Evolutionary conservation across 2,888 invertebrate genomes (phyloP), one percentile per base, ranked within the genome.

Genomic region (Calameuta filiformis): DNA sequence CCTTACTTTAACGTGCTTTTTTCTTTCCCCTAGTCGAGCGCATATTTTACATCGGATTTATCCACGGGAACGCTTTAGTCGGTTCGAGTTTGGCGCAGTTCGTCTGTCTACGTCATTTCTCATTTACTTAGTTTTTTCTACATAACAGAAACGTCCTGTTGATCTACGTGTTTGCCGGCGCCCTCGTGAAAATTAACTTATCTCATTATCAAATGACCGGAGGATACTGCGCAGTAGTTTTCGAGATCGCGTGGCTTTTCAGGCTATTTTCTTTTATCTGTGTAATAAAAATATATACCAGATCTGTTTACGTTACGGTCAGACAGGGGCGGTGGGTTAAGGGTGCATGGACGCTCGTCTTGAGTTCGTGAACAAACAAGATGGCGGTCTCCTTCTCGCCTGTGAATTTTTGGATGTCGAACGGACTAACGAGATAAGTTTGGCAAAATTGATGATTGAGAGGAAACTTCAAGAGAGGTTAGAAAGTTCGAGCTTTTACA

Each of bases 31-130:
- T 76, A 77, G 77, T 73, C 79, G 77, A 77, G 71, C 82, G 82
- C 82, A 83, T 87, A 87, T 84, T 87, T 86, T 82, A 82, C 82
- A 79, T 79, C 78, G 82, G 81, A 82, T 81, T 84, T 82, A 81
- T 69, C 73, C 69, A 75, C 23, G 56, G 56, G 23, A 56, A 23
- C 56, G 79, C 74, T 34, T 31, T 79, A 77, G n/a, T 68, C 73
- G 79, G 80, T 83, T 77, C 77, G 76, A 78, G 23, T 56, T 56
- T 9, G 23, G 9, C 23, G 23, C 6, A 56, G 15, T 23, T 23
- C 23, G 9, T 56, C 56, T 23, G 76, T 76, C 77, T 73, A 37
- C 76, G 37, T 69, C n/a, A 35, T 74, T 69, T 40, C 15, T 69
- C 34, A n/a, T 37, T 69, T 77, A 73, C 37, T 75, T 73, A 69